Base-by-base conservation (phyloP, 2,888 invertebrate genomes). In the Marasmarcha lunaedactyla region DNA sequence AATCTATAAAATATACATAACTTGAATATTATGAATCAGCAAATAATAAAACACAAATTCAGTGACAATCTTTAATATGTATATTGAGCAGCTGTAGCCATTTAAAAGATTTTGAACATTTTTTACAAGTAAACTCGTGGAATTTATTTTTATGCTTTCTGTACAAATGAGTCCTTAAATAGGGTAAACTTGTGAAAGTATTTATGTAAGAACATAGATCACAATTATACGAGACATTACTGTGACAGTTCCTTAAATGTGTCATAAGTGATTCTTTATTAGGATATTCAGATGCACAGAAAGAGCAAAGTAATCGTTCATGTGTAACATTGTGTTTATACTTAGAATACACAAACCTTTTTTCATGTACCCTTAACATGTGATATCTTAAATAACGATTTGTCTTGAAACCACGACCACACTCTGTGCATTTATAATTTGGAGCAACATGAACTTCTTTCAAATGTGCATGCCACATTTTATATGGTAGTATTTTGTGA, bases 241-340 rank as follows among this genome's bases (percentile, higher is more conserved):
- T 51, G 26, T 64, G 64, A 33, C 59, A 61, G 20, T 55, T 58
- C 2, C 45, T 46, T 1, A 50, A 36, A 20, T 64, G 64, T 0
- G 49, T 47, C 2, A 41, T 49, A 7, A 55, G 35, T 0, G 52
- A 38, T 10, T 40, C 12, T n/a, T 40, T 48, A 36, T 50, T 42
- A 1, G 11, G 12, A 1, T 59, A 53, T 0, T 42, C 15, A 1
- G 47, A 42, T 0, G 48, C 38, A 6, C 62, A 63, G 33, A 48
- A 34, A 0, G 38, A 39, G 33, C 62, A 62, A n/a, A n/a, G n/a
- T n/a, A n/a, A n/a, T n/a, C n/a, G n/a, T 45, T 27, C 20, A 38
- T 2, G 42, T 34, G 9, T 9, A 3, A 2, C n/a, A 9, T 7
- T 30, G 4, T 9, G 2, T 30, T n/a, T n/a, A 3, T 30, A n/a